Conservation (phyloP, 2,888 invertebrate species). For the Hirtodrosophila confusa region DNA sequence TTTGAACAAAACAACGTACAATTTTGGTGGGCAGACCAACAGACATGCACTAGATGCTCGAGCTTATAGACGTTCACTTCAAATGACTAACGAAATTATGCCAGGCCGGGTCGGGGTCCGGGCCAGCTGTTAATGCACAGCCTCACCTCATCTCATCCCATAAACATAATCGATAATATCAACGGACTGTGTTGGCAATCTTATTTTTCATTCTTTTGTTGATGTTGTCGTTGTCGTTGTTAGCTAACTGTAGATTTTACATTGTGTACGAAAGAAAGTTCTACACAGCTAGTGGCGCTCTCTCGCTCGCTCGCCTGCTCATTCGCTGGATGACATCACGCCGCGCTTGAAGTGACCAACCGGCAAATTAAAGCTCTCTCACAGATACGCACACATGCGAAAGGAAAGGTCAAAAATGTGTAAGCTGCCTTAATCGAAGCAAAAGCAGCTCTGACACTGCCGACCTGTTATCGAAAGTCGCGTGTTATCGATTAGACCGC, state of each 20-base stretch:
- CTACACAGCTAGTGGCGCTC: constrained; percentile 55
- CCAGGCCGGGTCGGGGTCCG: constrained; percentile 7
- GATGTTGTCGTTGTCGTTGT: constrained; percentile 9
- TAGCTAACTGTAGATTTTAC: constrained; percentile 26
- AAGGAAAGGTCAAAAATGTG: constrained; percentile 46
- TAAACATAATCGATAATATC: constrained; percentile 52
- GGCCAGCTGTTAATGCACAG: constrained; percentile 18
- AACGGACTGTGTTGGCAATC: constrained; percentile 21
- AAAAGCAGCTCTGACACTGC: constrained; percentile 27
- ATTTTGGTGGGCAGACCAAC: constrained; percentile 1
- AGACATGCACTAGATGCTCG: constrained; percentile 39
- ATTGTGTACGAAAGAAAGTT: constrained; percentile 45
- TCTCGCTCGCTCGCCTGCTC: neutral
- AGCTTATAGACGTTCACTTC: constrained; percentile 64
- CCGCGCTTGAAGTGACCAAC: constrained; percentile 39
- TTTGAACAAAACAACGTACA: too few species aligned
- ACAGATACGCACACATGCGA: constrained; percentile 10
- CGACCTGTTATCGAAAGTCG: constrained; percentile 29
- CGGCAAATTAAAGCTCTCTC: constrained; percentile 65
- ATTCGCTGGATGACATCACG: constrained; percentile 66
- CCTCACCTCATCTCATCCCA: constrained; percentile 29
- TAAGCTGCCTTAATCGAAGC: constrained; percentile 25
- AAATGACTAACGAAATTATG: constrained; percentile 40
- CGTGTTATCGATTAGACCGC: constrained; percentile 28
- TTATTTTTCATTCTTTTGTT: constrained; percentile 10